Conservation (phyloP, 2,113 vertebrate species). For the Pseudopodoces humilis region DNA sequence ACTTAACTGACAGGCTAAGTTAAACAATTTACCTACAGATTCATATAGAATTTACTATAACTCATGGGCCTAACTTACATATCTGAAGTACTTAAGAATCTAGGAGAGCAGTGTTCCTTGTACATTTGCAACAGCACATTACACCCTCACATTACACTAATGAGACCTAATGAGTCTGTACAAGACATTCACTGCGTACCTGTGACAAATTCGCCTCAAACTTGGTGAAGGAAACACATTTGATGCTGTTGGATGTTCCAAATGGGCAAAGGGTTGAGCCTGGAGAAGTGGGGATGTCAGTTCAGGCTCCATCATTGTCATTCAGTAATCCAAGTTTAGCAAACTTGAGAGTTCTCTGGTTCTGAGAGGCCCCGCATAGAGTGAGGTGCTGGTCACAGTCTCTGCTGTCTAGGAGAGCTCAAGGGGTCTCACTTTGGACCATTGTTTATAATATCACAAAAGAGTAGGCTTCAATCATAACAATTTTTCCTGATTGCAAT, state of each 20-base stretch:
- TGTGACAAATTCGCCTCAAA: not conserved
- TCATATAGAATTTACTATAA: not conserved
- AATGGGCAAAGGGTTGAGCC: not conserved
- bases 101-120: not conserved
- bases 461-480: not conserved
- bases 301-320: not conserved
- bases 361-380: not conserved
- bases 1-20: not conserved
- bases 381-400: not conserved
- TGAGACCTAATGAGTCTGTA: not conserved
- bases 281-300: not conserved
- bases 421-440: not conserved
- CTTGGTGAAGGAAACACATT: not conserved
- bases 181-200: not conserved
- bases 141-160: not conserved
- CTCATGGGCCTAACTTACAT: not conserved
- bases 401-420: not conserved
- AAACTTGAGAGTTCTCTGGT: not conserved
- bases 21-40: not conserved
- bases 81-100: not conserved
- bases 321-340: not conserved
- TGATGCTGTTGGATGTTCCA: not conserved
- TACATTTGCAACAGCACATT: not conserved
- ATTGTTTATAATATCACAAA: not conserved
- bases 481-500: not conserved